phyloP scores from a whole-genome alignment of 2,888 invertebrate species.

The Cryptocephalus primarius region DNA sequence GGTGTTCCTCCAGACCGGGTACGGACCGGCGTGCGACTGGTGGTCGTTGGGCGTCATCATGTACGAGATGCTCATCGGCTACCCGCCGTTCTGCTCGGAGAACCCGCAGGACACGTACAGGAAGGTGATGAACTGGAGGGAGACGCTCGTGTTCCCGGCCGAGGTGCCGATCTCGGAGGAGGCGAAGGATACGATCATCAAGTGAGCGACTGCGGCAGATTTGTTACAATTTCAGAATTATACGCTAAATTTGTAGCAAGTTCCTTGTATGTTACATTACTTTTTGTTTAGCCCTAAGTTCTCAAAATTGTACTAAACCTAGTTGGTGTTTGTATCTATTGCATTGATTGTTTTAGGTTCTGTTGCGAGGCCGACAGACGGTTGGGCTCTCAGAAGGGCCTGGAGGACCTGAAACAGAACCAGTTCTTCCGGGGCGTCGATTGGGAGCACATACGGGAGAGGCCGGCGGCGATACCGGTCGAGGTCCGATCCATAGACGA shows the following conservation, averaged over 20 bases:
- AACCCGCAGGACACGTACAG: conserved; percentile 94
- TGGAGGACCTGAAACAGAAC: conserved; percentile 87
- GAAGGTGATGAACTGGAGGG: conserved; percentile 99
- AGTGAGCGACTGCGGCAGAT: conserved; percentile 19
- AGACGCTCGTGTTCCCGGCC: conserved; percentile 95
- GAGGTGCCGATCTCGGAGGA: conserved; percentile 99
- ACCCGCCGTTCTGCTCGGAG: conserved; percentile 99
- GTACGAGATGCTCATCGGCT: conserved; percentile 99
- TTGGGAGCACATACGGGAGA: conserved; percentile 97
- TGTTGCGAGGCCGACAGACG: conserved; percentile 95
- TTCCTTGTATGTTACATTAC: neutral
- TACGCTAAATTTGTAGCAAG: neutral
- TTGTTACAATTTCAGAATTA: neutral
- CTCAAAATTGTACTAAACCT: too few species aligned
- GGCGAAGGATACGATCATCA: conserved; percentile 84
- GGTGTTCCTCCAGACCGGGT: conserved; percentile 96
- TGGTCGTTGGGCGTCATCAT: conserved; percentile 99
- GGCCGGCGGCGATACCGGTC: conserved; percentile 95
- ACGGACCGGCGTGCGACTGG: conserved; percentile 97
- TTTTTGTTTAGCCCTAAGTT: too few species aligned
- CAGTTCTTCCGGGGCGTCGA: conserved; percentile 96
- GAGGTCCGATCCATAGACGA: conserved; percentile 98
- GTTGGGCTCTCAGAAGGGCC: conserved; percentile 77
- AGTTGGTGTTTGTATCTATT: too few species aligned
- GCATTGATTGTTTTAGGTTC: conserved; percentile 48